phyloP scores from a whole-genome alignment of 2,888 invertebrate genomes.

The Aporophyla nigra region DNA sequence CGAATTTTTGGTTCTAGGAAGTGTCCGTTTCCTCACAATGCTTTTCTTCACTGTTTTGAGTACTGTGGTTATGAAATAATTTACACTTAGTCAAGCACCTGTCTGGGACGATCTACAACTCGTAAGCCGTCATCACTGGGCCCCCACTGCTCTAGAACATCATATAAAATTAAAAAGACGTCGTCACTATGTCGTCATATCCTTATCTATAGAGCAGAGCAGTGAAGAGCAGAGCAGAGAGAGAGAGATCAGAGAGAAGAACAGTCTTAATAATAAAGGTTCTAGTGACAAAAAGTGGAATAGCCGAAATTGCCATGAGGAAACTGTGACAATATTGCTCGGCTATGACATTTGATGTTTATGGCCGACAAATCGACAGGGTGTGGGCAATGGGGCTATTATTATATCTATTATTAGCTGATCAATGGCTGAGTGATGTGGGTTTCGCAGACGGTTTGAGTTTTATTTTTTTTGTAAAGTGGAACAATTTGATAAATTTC shows the following conservation, averaged over 20 bases:
- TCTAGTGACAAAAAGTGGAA: constrained; percentile 28
- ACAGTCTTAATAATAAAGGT: constrained; percentile 30
- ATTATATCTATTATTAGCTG: constrained; percentile 20
- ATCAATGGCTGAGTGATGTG: not conserved
- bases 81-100: too few relatives aligned
- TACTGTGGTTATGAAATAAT: too few relatives aligned
- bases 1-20: too few relatives aligned
- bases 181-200: not conserved
- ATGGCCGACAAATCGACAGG: constrained; percentile 44
- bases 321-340: constrained; percentile 39
- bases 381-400: constrained; percentile 25
- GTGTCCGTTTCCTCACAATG: too few relatives aligned
- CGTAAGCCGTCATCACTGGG: too few relatives aligned
- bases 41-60: too few relatives aligned
- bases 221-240: too few relatives aligned
- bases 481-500: too few relatives aligned
- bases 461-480: not conserved
- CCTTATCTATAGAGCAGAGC: constrained; percentile 9
- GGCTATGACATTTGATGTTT: constrained; percentile 23
- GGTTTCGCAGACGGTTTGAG: not conserved
- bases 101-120: too few relatives aligned
- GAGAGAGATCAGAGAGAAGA: too few relatives aligned
- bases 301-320: constrained; percentile 14
- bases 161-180: not conserved
- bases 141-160: too few relatives aligned